Evolutionary conservation across 2,888 invertebrate species (phyloP), one percentile per base, ranked within the genome.

Genomic region (Drosophila melanosoma): DNA sequence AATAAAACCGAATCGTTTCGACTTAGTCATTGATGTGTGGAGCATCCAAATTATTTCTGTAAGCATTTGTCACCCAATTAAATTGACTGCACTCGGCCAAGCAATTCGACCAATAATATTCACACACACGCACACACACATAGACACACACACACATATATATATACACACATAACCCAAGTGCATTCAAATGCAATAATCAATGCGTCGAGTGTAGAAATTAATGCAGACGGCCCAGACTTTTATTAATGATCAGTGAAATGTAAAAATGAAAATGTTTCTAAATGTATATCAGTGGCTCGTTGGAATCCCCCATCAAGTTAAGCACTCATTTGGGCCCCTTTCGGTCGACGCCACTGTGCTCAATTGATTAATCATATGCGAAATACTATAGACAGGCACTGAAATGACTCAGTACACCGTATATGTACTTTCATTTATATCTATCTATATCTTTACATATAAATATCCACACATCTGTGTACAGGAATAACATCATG

Each of bases 61-160:
- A 71, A 74, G 88, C 86, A 87, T 87, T 87, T 87, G 87, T 90
- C 87, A 87, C 90, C 90, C 88, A 87, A 90, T 90, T 87, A 90
- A 90, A 90, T 76, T 76, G 74, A 69, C 74, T 82, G 79, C 90
- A 81, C 38, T 60, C 70, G 56, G 45, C 69, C 57, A 59, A 67
- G 59, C 57, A 57, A 57, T 42, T 49, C 58, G 20, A 32, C 40
- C 63, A 66, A 57, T 57, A 57, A 42, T 62, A 57, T 42, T 62
- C 23, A 45, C 54, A 74, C 52, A 17, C 38, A 17, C 57, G 1
- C 3, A 29, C 49, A 54, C 51, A 69, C 60, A 79, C 33, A 35
- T 2, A 15, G 0, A 74, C 72, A 73, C 69, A 85, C 17, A 38
- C 29, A 67, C 23, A 45, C 38, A 57, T 33, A 51, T 40, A 45